phyloP scores from a whole-genome alignment of 1,140 invertebrate species.

The Drosophila nasuta region DNA sequence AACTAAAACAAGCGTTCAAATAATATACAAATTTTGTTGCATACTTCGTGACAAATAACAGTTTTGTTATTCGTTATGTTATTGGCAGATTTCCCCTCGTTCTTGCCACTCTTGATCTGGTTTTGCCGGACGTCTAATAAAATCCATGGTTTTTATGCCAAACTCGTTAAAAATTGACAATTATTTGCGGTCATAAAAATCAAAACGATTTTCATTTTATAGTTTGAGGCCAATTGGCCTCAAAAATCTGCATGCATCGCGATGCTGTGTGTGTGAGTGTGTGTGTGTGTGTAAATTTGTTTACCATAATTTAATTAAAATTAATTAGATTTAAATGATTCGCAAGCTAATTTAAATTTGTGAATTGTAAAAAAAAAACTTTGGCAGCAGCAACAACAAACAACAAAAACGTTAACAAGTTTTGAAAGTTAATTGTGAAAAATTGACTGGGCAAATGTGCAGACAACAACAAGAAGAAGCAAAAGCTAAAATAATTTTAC shows the following conservation, averaged over 20 bases:
- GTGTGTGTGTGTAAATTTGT: conserved; percentile 25
- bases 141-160: conserved; percentile 48
- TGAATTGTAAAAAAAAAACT: conserved; percentile 13
- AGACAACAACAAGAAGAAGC: conserved; percentile 25
- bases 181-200: conserved; percentile 68
- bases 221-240: conserved; percentile 55
- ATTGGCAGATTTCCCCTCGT: conserved; percentile 25
- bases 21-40: conserved; percentile 20
- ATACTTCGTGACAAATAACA: conserved; percentile 47
- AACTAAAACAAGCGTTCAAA: background rate
- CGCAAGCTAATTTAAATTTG: conserved; percentile 53
- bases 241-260: conserved; percentile 45
- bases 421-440: conserved; percentile 79
- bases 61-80: conserved; percentile 1
- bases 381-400: conserved; percentile 8
- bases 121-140: conserved; percentile 19
- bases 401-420: conserved; percentile 26
- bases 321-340: conserved; percentile 69
- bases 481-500: conserved; percentile 55
- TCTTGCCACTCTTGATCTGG: conserved; percentile 4
- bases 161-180: conserved; percentile 66
- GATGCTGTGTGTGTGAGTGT: conserved; percentile 10
- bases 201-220: conserved; percentile 68
- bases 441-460: conserved; percentile 72
- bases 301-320: conserved; percentile 60